These are phyloP conservation scores for Mionectes olivaceus DNA, from an alignment of 2,797 vertebrate genomes.

Conservation along the genomic window DNA sequence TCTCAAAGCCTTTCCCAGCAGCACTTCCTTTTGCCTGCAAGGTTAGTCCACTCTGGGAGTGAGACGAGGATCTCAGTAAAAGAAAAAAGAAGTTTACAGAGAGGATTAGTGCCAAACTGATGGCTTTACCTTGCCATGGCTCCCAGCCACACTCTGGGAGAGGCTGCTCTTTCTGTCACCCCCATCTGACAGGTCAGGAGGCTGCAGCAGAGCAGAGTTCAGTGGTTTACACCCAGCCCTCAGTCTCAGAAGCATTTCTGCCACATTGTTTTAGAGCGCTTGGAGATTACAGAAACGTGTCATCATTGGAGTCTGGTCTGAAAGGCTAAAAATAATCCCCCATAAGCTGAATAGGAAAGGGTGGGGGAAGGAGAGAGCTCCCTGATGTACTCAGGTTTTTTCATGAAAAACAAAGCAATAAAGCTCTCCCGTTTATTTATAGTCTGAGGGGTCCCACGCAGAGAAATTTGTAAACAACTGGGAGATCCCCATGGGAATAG, in stretches of 20 bases:
- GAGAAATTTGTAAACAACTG: constrained; percentile 69
- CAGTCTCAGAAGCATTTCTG: neutral
- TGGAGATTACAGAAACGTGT: neutral
- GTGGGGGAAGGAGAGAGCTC: constrained; percentile 54
- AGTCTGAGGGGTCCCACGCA: constrained; percentile 41
- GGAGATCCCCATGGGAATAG: constrained; percentile 38
- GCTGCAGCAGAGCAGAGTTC: neutral
- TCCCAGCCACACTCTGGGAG: neutral
- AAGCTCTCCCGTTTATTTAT: constrained; percentile 63
- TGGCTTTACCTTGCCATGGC: neutral
- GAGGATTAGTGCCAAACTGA: neutral
- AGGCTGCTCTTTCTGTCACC: neutral
- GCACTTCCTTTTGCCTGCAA: neutral
- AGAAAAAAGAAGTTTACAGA: neutral
- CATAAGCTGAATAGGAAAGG: constrained; percentile 51
- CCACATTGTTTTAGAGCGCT: neutral
- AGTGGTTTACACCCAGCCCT: neutral
- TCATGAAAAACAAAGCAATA: constrained; percentile 53
- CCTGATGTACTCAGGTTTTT: constrained; percentile 31
- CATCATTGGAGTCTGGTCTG: neutral
- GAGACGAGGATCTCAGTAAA: neutral
- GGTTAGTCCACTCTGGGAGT: neutral
- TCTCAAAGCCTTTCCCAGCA: neutral
- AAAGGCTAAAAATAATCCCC: constrained; percentile 38
- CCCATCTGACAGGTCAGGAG: neutral